Base-by-base conservation (phyloP, 2,888 invertebrate species). In the Heliconius ismenius region DNA sequence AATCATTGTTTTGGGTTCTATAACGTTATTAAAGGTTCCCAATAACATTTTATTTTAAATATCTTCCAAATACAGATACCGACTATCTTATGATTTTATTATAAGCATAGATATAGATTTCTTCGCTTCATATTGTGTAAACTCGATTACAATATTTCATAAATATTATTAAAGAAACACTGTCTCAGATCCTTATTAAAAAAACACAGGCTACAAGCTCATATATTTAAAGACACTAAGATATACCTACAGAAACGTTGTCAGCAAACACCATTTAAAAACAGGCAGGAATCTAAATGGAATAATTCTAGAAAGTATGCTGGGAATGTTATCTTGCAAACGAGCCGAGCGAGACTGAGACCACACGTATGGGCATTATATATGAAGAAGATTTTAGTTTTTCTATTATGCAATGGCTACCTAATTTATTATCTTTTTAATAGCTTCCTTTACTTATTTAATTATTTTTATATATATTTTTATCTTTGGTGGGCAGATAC, bases 301-400 rank as follows among this genome's bases (percentile, higher is more conserved):
- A 28, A 63, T 63, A 43, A 43, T 43, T 73, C 73, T 63, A 43
- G 62, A 63, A 73, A 73, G 28, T 39, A 73, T 73, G 60, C 18
- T n/a, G 11, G 28, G 73, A 73, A 73, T 62, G 26, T 73, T 63
- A 73, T 73, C 73, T 73, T 73, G 63, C 39, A 63, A 60, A 62
- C 62, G 73, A 63, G 73, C 18, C 43, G 24, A 7, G 18, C 28
- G 62, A 62, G 43, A 28, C 62, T 24, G 28, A 63, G 39, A 63
- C 62, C 21, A 43, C 60, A 63, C 62, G 60, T 62, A 26, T 70
- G 15, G 13, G 21, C 26, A 63, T 39, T 13, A 62, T 39, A 58
- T 32, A 63, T 73, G 26, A 43, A 62, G 36, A 60, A 36, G 28
- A 21, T 68, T 32, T 7, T 69, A 69, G 3, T 15, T 39, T 18